Evolutionary conservation across 2,797 vertebrate species (phyloP).

Genomic region (Cyprinella venusta): DNA sequence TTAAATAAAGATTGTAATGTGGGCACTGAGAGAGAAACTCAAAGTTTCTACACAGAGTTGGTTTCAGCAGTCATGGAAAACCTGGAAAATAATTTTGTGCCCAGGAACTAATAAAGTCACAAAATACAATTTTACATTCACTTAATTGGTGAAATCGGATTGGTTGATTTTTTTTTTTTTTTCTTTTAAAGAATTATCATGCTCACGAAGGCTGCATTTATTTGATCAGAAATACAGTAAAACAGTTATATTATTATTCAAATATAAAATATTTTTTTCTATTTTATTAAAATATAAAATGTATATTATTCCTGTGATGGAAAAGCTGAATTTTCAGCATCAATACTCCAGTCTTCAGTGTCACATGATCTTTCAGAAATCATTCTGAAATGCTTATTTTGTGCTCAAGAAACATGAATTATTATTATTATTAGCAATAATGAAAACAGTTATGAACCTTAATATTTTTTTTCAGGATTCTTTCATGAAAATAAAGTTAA

Average conservation of each 20-base stretch:
- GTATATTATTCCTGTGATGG: neutral
- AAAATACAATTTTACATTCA: too few species aligned
- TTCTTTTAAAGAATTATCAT: neutral
- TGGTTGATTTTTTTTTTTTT: neutral
- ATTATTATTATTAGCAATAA: neutral
- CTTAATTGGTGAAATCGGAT: too few species aligned
- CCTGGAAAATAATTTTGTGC: too few species aligned
- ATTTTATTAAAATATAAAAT: neutral
- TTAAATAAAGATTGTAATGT: constrained; percentile 50
- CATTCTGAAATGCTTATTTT: neutral
- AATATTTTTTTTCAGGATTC: neutral
- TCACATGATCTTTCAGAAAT: neutral
- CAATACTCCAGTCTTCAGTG: neutral
- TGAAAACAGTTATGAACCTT: neutral
- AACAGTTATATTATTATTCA: too few species aligned
- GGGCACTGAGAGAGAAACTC: neutral
- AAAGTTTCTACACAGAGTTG: neutral
- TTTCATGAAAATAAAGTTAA: neutral
- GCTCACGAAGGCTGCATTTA: neutral
- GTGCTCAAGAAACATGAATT: neutral
- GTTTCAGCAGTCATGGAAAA: neutral
- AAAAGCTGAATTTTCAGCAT: neutral
- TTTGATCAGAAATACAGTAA: neutral
- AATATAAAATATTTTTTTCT: too few species aligned
- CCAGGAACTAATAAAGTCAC: too few species aligned